Conservation (phyloP, 2,888 invertebrate species). For the Callinectes sapidus region DNA sequence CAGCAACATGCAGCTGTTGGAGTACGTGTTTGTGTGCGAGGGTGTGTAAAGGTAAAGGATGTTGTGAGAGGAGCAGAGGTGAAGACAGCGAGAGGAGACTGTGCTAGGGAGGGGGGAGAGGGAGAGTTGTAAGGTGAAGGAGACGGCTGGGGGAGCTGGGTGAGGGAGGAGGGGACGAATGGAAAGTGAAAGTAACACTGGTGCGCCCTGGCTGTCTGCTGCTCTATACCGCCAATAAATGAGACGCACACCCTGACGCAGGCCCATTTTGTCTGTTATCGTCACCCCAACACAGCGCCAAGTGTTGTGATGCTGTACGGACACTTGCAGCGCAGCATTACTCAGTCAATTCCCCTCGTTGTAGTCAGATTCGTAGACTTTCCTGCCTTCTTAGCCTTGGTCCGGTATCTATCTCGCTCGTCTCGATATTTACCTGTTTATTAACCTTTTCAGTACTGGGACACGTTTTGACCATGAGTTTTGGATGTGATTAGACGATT, state of each 20-base stretch:
- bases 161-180: background rate
- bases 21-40: background rate
- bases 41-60: background rate
- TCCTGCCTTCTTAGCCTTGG: too few species aligned
- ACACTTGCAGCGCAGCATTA: background rate
- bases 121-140: background rate
- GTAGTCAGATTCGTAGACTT: too few species aligned
- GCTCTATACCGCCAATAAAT: background rate
- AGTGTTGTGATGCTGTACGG: background rate
- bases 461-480: too few species aligned
- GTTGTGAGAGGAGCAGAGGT: background rate
- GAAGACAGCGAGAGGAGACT: background rate
- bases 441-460: too few species aligned
- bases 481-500: too few species aligned
- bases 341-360: background rate
- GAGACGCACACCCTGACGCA: background rate
- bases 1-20: background rate
- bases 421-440: too few species aligned
- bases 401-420: too few species aligned
- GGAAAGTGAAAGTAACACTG: conserved; percentile 17
- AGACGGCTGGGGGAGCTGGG: background rate
- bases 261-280: background rate
- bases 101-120: background rate
- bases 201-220: background rate
- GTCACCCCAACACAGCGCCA: background rate